Evolutionary conservation across 2,113 vertebrate species (phyloP).

Genomic region (Anseranas semipalmata): DNA sequence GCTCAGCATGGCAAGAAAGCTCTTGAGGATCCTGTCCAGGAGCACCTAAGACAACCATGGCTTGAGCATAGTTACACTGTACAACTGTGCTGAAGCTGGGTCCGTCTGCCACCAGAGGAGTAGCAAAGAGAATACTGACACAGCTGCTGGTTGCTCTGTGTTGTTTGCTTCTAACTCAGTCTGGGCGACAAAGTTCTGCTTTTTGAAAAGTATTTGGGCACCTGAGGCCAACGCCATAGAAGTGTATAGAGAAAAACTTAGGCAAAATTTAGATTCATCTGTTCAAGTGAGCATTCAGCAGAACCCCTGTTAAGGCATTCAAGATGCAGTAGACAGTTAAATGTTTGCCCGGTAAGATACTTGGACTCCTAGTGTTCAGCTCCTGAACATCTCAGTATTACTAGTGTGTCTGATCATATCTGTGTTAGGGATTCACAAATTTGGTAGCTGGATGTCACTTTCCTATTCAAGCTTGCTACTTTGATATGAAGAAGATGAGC

Average conservation of each 20-base stretch:
- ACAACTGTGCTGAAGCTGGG: not conserved
- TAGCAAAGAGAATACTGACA: not conserved
- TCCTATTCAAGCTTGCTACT: not conserved
- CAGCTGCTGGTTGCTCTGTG: not conserved
- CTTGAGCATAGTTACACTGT: not conserved
- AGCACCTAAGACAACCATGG: not conserved
- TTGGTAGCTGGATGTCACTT: not conserved
- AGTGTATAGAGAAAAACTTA: not conserved
- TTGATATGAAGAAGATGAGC: not conserved
- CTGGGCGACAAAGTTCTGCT: not conserved
- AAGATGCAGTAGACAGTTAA: not conserved
- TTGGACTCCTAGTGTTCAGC: not conserved
- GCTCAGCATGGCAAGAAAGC: not conserved
- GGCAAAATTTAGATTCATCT: not conserved
- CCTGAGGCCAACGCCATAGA: not conserved
- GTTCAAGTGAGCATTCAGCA: not conserved
- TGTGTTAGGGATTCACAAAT: not conserved
- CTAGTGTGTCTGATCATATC: not conserved
- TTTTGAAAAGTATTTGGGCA: not conserved
- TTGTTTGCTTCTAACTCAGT: not conserved
- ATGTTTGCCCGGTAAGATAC: not conserved
- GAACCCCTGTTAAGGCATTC: not conserved
- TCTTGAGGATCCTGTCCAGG: not conserved
- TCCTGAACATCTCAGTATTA: not conserved
- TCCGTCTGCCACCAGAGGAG: rapidly evolving